A percentile compares a stretch with the other conserved stretches of the same genome.
Evolutionary conservation across 2,888 invertebrate species (phyloP).

Genomic region (Luperina nickerlii): DNA sequence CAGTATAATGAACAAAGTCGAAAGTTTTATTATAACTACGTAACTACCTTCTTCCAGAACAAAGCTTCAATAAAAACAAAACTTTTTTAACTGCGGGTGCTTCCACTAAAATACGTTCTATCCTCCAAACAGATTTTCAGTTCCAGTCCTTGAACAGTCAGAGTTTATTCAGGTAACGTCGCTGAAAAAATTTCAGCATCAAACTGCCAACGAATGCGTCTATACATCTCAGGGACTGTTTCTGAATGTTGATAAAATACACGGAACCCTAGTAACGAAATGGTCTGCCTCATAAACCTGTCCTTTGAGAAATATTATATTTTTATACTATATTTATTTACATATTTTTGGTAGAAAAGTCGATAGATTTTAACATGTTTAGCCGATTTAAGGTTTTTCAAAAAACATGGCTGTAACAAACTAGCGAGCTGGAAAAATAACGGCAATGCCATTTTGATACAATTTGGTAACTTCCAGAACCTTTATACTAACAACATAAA

Average conservation of each 20-base stretch:
- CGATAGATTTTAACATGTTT: not conserved
- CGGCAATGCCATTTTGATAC: not conserved
- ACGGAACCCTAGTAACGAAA: not conserved
- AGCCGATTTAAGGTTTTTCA: not conserved
- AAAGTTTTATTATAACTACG: not conserved
- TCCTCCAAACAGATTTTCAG: slow-evolving; percentile 25
- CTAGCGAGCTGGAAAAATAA: too few species aligned
- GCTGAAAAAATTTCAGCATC: slow-evolving; percentile 16
- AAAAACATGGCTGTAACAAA: not conserved
- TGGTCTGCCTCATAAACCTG: not conserved
- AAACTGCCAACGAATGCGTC: slow-evolving; percentile 5
- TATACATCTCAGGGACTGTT: not conserved
- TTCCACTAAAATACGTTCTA: not conserved
- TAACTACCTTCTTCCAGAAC: not conserved
- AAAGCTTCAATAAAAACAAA: slow-evolving; percentile 23
- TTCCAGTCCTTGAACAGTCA: slow-evolving; percentile 34
- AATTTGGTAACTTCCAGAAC: not conserved
- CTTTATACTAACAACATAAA: slow-evolving; percentile 5
- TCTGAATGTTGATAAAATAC: slow-evolving; percentile 17
- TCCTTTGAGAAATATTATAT: not conserved
- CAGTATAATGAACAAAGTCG: not conserved
- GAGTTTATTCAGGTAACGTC: slow-evolving; percentile 26
- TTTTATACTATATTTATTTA: not conserved
- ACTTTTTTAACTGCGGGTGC: not conserved
- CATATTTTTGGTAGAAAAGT: not conserved